Percentiles rank a stretch among this genome's conserved stretches.
These are phyloP conservation scores for Siderastrea siderea DNA, from an alignment of 92 coral and sea anemone species.

Conservation along the genomic window DNA sequence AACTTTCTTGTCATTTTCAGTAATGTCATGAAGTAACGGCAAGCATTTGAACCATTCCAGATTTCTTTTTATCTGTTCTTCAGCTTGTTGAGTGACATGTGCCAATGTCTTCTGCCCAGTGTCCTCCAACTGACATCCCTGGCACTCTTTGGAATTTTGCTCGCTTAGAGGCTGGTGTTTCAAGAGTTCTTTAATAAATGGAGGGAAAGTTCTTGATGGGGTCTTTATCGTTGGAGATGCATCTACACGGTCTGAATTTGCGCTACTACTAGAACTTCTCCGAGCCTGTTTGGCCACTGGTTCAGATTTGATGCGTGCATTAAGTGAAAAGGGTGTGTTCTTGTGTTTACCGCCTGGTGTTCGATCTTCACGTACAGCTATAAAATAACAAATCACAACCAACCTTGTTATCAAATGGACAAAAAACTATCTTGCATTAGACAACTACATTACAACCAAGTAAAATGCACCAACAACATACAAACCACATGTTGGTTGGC, in stretches of 20 bases:
- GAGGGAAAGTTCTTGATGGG: conserved; percentile 47
- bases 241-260: conserved; percentile 45
- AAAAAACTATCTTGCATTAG: neutral
- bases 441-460: neutral
- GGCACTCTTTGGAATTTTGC: conserved; percentile 38
- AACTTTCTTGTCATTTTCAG: conserved; percentile 56
- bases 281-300: conserved; percentile 68
- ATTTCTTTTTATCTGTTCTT: conserved; percentile 81
- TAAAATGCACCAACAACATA: neutral
- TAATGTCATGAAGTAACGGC: conserved; percentile 69
- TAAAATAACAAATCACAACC: neutral
- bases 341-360: conserved; percentile 98
- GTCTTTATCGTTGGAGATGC: conserved; percentile 30
- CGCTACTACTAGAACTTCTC: conserved; percentile 55
- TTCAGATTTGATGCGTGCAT: conserved; percentile 49
- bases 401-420: neutral
- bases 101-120: conserved; percentile 83
- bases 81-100: conserved; percentile 91
- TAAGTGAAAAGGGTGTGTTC: conserved; percentile 32
- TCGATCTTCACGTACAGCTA: conserved; percentile 98
- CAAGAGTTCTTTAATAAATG: conserved; percentile 73
- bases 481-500: too few species aligned
- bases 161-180: conserved; percentile 38
- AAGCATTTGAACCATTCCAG: conserved; percentile 85
- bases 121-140: conserved; percentile 74